These are phyloP conservation scores for Atherix ibis DNA, from an alignment of 2,888 invertebrate species.

Conservation along the genomic window DNA sequence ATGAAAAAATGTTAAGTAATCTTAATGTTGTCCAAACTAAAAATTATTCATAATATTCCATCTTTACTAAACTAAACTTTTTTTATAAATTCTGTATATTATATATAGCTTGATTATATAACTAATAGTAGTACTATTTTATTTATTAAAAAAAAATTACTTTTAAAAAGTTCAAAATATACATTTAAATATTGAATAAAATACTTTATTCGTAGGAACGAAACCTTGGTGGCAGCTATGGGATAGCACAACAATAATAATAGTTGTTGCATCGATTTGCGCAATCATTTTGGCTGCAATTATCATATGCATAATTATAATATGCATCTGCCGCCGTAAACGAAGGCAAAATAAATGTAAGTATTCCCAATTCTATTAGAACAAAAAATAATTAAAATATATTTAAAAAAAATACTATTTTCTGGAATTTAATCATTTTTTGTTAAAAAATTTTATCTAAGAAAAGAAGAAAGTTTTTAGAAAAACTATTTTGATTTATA, in stretches of 20 bases:
- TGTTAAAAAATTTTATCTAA: conserved; percentile 8
- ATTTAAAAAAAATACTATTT: conserved; percentile 10
- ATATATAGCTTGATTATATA: background rate
- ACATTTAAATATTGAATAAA: too few species aligned
- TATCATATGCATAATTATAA: conserved; percentile 68
- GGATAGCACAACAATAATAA: conserved; percentile 62
- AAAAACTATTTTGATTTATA: too few species aligned
- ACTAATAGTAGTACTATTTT: background rate
- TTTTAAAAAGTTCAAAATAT: too few species aligned
- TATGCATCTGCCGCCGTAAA: conserved; percentile 63
- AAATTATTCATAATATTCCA: too few species aligned
- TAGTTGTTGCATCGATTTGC: conserved; percentile 53
- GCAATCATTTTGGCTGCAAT: conserved; percentile 54
- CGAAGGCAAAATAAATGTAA: conserved; percentile 44
- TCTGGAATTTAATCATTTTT: too few species aligned
- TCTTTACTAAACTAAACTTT: too few species aligned
- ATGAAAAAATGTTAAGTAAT: too few species aligned
- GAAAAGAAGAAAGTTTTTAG: conserved; percentile 3
- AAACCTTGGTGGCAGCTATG: conserved; percentile 65
- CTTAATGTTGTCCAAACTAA: too few species aligned
- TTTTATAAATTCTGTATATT: background rate
- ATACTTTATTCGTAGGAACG: conserved; percentile 40
- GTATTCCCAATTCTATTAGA: conserved; percentile 16
- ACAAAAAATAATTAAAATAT: background rate
- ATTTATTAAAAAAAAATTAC: background rate